Percentiles rank a stretch among this genome's conserved stretches.
Conservation (phyloP, 2,888 invertebrate species). For the Platerodrilus igneus region DNA sequence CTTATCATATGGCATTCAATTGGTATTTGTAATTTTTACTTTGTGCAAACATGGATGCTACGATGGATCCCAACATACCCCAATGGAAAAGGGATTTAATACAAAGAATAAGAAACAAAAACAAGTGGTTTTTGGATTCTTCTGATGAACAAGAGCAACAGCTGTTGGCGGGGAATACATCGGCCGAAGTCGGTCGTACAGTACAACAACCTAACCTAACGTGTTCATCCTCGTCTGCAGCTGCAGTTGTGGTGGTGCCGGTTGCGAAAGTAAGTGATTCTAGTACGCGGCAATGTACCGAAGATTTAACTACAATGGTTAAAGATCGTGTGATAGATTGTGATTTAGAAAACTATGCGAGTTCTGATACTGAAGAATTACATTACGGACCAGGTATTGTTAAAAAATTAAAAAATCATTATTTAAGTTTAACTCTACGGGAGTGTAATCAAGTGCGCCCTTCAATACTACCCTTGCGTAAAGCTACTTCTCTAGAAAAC, state of each 20-base stretch:
- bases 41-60: too few relatives aligned
- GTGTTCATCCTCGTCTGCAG: too few relatives aligned
- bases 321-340: conserved; percentile 47
- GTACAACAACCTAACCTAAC: conserved; percentile 39
- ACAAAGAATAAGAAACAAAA: conserved; percentile 54
- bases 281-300: conserved; percentile 33
- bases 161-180: conserved; percentile 28
- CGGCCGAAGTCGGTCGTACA: conserved; percentile 34
- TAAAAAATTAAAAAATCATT: conserved; percentile 79
- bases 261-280: conserved; percentile 34
- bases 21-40: too few relatives aligned
- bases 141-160: conserved; percentile 29
- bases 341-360: conserved; percentile 45
- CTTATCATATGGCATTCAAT: too few relatives aligned
- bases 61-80: conserved; percentile 59
- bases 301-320: conserved; percentile 47
- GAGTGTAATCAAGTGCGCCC: conserved; percentile 65
- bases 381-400: conserved; percentile 91
- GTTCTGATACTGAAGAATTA: conserved; percentile 71
- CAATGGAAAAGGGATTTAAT: conserved; percentile 84
- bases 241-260: conserved; percentile 32
- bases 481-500: conserved; percentile 82
- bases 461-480: conserved; percentile 63
- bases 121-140: conserved; percentile 17
- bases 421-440: conserved; percentile 78